Percentiles rank a stretch among this genome's conserved stretches.
phyloP scores from a whole-genome alignment of 2,888 invertebrate genomes.

The Chloromyia formosa region DNA sequence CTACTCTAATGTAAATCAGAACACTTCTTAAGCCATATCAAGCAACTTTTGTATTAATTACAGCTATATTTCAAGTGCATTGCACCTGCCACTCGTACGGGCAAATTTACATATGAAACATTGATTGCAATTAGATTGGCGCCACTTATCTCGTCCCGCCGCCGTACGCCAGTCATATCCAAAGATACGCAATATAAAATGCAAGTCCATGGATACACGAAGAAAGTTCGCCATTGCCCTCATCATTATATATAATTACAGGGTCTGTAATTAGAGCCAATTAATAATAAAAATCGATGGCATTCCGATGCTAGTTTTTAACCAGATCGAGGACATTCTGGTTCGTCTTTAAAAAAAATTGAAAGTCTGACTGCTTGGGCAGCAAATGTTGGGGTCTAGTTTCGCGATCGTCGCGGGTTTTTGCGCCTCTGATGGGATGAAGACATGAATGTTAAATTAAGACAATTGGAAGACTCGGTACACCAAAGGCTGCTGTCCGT shows the following conservation, averaged over 20 bases:
- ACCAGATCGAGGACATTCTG: constrained; percentile 1
- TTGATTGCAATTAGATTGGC: constrained; percentile 34
- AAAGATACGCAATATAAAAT: neutral
- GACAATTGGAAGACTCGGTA: neutral
- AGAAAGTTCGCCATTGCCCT: constrained; percentile 15
- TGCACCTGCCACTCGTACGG: constrained; percentile 7
- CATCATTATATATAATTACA: constrained; percentile 31
- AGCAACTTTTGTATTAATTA: neutral
- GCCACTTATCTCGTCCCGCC: constrained; percentile 26
- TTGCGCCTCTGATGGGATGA: constrained; percentile 6
- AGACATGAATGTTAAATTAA: constrained; percentile 16
- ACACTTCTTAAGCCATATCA: too few relatives aligned
- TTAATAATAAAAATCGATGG: constrained; percentile 39
- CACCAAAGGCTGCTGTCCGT: neutral
- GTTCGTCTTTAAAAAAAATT: neutral
- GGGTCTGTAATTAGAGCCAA: constrained; percentile 41
- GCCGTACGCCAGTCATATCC: neutral
- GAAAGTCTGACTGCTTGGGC: neutral
- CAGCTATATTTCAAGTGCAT: constrained; percentile 8
- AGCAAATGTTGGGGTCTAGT: constrained; percentile 8
- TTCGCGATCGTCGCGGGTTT: neutral
- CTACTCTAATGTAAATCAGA: too few relatives aligned
- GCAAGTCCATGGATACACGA: neutral
- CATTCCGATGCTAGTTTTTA: constrained; percentile 25
- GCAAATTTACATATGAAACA: constrained; percentile 25